Evolutionary conservation across 2,888 invertebrate species (phyloP), one percentile per base, ranked within the genome.

Genomic region (Leucophenga montana): DNA sequence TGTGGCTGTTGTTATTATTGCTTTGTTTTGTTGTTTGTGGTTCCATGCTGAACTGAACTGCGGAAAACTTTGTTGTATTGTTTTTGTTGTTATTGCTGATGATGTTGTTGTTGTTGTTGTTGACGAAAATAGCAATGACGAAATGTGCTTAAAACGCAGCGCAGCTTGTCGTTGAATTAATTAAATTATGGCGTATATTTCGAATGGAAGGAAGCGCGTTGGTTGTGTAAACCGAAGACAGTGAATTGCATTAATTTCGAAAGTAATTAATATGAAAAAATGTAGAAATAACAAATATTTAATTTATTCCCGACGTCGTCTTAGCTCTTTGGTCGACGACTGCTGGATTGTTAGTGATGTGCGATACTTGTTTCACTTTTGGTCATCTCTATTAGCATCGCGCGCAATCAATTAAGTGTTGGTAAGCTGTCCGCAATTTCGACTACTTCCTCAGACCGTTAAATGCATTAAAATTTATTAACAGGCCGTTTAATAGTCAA

Each of bases 41-140:
- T 75, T 81, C 82, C 83, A 82, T 80, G 66, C 61, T 74, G 66
- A 48, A 44, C 11, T 8, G 66, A 70, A 71, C 33, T 67, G 39
- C n/a, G 50, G 18, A 50, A 16, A 50, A 50, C 3, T 48, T 3
- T 39, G 50, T 20, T 27, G 27, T 8, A n/a, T 22, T 48, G 39
- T 59, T 14, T 61, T n/a, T 39, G 68, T 57, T 54, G 67, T 48
- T 64, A 33, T 65, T 64, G n/a, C n/a, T n/a, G n/a, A n/a, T n/a
- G n/a, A n/a, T 48, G 39, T 59, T 14, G 48, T n/a, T 39, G 68
- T 57, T 54, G 67, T 48, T 64, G 46, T 65, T 64, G n/a, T 67
- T 66, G 77, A 83, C 82, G 73, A 79, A 85, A 85, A 85, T 85
- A 85, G 82, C 78, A 73, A 85, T 85, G 85, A 85, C 85, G 85